A percentile compares a stretch with the other conserved stretches of the same genome.
These are phyloP conservation scores for Platycnemis pennipes DNA, from an alignment of 2,888 invertebrate species.

Conservation along the genomic window DNA sequence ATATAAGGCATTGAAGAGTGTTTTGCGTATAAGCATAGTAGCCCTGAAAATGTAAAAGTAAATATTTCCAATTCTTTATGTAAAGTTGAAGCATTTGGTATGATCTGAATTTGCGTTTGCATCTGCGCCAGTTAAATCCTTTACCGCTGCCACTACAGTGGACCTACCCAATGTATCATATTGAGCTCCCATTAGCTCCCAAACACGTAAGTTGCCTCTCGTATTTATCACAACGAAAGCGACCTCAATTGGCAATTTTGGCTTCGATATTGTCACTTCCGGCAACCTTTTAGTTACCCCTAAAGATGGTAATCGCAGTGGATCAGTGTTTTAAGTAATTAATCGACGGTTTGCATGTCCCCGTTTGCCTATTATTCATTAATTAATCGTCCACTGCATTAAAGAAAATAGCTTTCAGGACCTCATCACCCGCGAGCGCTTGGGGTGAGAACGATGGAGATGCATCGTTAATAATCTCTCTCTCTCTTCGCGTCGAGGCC, in stretches of 20 bases:
- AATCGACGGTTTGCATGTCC: neutral
- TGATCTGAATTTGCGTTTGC: no score
- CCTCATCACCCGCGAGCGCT: neutral
- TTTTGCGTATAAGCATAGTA: no score
- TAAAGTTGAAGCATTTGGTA: no score
- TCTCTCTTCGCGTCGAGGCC: neutral
- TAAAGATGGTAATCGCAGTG: neutral
- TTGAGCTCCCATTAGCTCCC: no score
- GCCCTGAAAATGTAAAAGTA: no score
- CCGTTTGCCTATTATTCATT: neutral
- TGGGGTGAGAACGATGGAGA: neutral
- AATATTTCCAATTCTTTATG: no score
- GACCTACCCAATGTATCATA: no score
- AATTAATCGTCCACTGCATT: neutral
- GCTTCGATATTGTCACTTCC: neutral
- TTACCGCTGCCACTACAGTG: no score
- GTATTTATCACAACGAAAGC: neutral
- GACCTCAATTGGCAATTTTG: neutral
- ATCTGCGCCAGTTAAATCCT: no score
- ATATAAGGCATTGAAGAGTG: no score
- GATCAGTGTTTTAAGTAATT: neutral
- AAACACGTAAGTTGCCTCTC: no score
- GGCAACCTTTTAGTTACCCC: neutral
- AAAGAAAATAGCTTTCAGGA: neutral
- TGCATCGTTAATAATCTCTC: constrained; percentile 4